Evolutionary conservation across 1,140 invertebrate species (phyloP).

Genomic region (Brachionus rotundiformis): DNA sequence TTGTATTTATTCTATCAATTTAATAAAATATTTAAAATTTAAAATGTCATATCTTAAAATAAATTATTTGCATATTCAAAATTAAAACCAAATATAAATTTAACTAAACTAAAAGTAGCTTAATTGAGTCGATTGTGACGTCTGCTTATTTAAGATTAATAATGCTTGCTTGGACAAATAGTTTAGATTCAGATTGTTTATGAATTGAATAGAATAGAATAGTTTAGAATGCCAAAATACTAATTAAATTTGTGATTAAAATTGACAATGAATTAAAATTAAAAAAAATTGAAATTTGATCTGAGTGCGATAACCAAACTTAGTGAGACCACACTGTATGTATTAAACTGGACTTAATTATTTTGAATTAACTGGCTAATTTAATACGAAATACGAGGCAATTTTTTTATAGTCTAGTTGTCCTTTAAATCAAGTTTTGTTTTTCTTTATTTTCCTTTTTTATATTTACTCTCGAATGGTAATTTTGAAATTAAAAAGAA

Average conservation of each 20-base stretch:
- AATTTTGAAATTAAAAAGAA: background rate
- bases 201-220: background rate
- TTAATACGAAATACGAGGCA: constrained; percentile 25
- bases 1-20: background rate
- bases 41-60: too few relatives aligned
- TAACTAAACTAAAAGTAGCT: too few relatives aligned
- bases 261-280: background rate
- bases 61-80: too few relatives aligned
- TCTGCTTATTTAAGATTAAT: too few relatives aligned
- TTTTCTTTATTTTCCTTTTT: constrained; percentile 6
- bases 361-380: constrained; percentile 37
- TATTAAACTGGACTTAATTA: constrained; percentile 40
- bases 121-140: too few relatives aligned
- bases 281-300: constrained; percentile 12
- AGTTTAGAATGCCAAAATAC: background rate
- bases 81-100: too few relatives aligned
- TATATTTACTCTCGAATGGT: constrained; percentile 42
- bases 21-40: background rate
- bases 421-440: constrained; percentile 22
- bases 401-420: constrained; percentile 44
- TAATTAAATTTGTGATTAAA: background rate
- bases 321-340: background rate
- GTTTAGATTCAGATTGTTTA: background rate
- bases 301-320: constrained; percentile 17
- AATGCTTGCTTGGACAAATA: background rate